A percentile compares a stretch with the other conserved stretches of the same genome.
phyloP scores from a whole-genome alignment of 2,797 vertebrate genomes.

The Phrynocephalus vlangalii region DNA sequence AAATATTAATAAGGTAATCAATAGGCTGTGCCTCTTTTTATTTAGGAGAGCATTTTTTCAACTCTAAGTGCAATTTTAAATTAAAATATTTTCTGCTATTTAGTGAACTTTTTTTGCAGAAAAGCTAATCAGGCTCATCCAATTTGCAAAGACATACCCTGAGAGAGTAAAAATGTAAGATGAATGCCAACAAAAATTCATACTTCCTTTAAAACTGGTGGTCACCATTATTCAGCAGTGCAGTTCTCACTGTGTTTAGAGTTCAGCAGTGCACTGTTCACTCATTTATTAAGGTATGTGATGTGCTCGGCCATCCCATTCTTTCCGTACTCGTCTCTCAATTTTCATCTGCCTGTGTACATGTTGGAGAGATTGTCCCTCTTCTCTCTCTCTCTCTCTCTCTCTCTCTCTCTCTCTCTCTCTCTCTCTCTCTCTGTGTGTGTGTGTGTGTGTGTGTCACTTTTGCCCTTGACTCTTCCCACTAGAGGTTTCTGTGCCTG shows the following conservation, averaged over 20 bases:
- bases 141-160: slow-evolving; percentile 64
- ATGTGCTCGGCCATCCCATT: no score
- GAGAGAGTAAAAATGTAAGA: slow-evolving; percentile 72
- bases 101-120: slow-evolving; percentile 16
- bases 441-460: no score
- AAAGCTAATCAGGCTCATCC: slow-evolving; percentile 60
- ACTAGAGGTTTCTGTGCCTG: no score
- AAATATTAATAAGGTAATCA: slow-evolving; percentile 54
- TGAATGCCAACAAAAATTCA: slow-evolving; percentile 66
- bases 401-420: no score
- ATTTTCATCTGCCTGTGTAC: no score
- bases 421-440: no score
- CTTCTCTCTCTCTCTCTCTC: no score
- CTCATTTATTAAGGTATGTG: no score
- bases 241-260: slow-evolving; percentile 44
- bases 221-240: slow-evolving; percentile 58
- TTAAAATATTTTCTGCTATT: slow-evolving; percentile 45
- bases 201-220: slow-evolving; percentile 66
- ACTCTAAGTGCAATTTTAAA: slow-evolving; percentile 43
- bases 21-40: slow-evolving; percentile 42
- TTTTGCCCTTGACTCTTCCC: no score
- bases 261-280: background rate
- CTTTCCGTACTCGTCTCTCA: no score
- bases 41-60: slow-evolving; percentile 45
- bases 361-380: no score